Base-by-base conservation (phyloP, 2,113 vertebrate genomes). In the Falco punctatus region DNA sequence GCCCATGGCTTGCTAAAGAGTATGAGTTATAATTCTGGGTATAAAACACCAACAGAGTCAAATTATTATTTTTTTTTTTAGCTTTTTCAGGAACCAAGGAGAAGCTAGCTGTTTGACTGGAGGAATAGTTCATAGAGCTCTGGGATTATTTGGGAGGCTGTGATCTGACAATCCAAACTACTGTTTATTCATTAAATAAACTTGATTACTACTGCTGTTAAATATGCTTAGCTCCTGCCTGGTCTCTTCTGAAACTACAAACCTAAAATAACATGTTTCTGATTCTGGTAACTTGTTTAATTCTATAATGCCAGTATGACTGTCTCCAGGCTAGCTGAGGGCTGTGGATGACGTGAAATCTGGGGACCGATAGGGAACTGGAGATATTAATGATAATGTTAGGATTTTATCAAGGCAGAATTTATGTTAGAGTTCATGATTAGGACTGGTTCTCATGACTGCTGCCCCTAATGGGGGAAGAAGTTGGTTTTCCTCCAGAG, bases 271-370 rank as follows among this genome's bases (percentile, higher is more conserved):
- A 49, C 9, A 8, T 8, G 3, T 81, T 83, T 81, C 19, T 73
- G n/a, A 32, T 49, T 44, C 27, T 27, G 18, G 4, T 30, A 64
- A 57, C 3, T 5, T 52, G 13, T 40, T 72, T 69, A n/a, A 57
- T 61, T 62, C 30, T 40, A 3, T 35, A 58, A 49, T 16, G 13
- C 2, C 54, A 44, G 13, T 32, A 52, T 0, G 0, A 61, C 5
- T 44, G 46, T 4, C 23, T 49, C 15, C 3, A 19, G 51, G 23
- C 14, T 51, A 69, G 8, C 42, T 58, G 21, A 24, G 23, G 30
- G 13, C 40, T 52, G 18, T 81, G 27, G 46, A 23, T 13, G 62
- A 26, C 13, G 15, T 11, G 28, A 61, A 70, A 6, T 13, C 26
- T 22, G 7, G 51, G 16, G 22, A 24, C 7, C 72, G 33, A 20